These are phyloP conservation scores for Sakesphorus luctuosus DNA, from an alignment of 2,113 vertebrate species.

Conservation along the genomic window DNA sequence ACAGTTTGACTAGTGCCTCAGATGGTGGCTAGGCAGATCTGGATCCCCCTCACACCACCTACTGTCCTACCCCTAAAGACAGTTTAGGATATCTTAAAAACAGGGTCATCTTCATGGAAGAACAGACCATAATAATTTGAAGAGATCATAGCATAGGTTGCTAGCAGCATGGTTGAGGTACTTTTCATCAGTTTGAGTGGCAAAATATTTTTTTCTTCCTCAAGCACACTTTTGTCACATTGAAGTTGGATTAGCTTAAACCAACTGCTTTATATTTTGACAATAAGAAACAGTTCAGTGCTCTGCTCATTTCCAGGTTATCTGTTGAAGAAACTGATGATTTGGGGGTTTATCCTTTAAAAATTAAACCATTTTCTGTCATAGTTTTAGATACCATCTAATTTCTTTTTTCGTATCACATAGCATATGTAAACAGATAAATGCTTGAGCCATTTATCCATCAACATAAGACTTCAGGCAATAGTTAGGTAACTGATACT, in stretches of 20 bases:
- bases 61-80: not conserved
- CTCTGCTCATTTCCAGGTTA: not conserved
- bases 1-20: not conserved
- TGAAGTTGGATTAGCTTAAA: not conserved
- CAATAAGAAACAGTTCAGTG: not conserved
- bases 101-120: not conserved
- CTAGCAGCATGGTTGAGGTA: not conserved
- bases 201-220: not conserved
- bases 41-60: not conserved
- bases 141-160: not conserved
- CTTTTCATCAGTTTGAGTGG: not conserved
- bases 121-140: not conserved
- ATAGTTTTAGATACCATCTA: not conserved
- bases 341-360: not conserved
- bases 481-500: not conserved
- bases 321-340: not conserved
- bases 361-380: not conserved
- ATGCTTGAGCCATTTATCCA: not conserved
- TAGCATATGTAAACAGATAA: not conserved
- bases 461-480: not conserved
- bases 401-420: not conserved
- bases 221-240: not conserved
- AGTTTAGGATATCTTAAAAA: not conserved
- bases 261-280: not conserved
- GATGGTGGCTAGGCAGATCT: fast-evolving